These are phyloP conservation scores for Teinopalpus imperialis DNA, from an alignment of 2,888 invertebrate genomes.

Conservation along the genomic window DNA sequence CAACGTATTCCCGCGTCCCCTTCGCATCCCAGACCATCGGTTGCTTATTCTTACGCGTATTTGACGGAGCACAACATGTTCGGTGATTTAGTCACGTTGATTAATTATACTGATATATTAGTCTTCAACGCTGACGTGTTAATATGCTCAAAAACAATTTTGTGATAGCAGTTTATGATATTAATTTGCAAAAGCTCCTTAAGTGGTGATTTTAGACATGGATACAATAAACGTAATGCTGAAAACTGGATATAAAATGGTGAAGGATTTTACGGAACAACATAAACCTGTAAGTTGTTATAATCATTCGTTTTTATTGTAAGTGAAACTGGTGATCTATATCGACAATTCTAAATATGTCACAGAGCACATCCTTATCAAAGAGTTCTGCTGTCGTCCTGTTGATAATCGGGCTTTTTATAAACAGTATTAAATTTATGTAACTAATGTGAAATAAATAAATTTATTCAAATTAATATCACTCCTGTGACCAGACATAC, in stretches of 20 bases:
- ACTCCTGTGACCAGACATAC: too few species aligned
- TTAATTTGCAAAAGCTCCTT: slow-evolving; percentile 1
- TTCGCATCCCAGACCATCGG: slow-evolving; percentile 58
- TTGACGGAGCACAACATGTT: slow-evolving; percentile 61
- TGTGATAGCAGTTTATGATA: not conserved
- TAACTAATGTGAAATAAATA: too few species aligned
- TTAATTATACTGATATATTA: slow-evolving; percentile 2
- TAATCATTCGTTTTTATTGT: not conserved
- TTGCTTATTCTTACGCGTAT: slow-evolving; percentile 69
- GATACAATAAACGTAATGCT: slow-evolving; percentile 67
- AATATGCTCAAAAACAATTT: slow-evolving; percentile 2
- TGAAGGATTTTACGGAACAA: slow-evolving; percentile 69
- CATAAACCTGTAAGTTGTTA: slow-evolving; percentile 63
- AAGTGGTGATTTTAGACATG: slow-evolving; percentile 39
- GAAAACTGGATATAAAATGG: slow-evolving; percentile 72
- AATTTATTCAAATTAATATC: too few species aligned
- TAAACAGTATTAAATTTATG: not conserved
- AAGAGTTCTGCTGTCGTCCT: not conserved
- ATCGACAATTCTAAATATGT: too few species aligned
- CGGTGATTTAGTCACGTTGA: slow-evolving; percentile 34
- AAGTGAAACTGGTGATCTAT: too few species aligned
- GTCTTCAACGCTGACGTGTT: not conserved
- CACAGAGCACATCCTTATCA: slow-evolving; percentile 15
- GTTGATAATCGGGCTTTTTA: slow-evolving; percentile 10
- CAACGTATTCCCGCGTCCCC: slow-evolving; percentile 73